Conservation (phyloP, 2,113 vertebrate species). For the Suricata suricatta region DNA sequence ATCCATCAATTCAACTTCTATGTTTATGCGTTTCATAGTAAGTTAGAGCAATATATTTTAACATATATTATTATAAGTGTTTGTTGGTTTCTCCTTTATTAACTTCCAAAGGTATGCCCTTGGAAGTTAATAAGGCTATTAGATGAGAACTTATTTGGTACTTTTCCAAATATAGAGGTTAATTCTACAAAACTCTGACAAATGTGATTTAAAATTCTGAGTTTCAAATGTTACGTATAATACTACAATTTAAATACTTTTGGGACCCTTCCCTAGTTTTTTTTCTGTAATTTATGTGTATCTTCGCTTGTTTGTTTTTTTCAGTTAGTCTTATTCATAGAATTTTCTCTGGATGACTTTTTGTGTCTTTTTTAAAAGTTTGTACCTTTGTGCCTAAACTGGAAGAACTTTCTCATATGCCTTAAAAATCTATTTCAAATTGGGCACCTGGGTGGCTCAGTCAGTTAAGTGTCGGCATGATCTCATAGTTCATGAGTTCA, state of each 20-base stretch:
- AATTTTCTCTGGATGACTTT: slow-evolving; percentile 4
- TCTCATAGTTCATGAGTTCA: too few species aligned
- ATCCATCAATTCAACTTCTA: not conserved
- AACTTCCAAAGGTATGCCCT: not conserved
- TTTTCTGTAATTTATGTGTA: not conserved
- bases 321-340: not conserved
- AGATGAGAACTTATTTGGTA: not conserved
- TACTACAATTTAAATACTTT: not conserved
- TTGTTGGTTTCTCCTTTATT: not conserved
- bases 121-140: not conserved
- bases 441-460: too few species aligned
- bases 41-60: slow-evolving; percentile 10
- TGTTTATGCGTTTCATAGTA: not conserved
- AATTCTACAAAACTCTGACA: not conserved
- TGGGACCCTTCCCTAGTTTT: not conserved
- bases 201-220: slow-evolving; percentile 15
- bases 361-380: not conserved
- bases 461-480: too few species aligned
- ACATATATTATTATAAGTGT: not conserved
- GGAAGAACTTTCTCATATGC: not conserved
- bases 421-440: slow-evolving; percentile 37
- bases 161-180: not conserved
- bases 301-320: not conserved
- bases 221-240: slow-evolving; percentile 22
- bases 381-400: not conserved